phyloP scores from a whole-genome alignment of 2,797 vertebrate genomes.

The Lepilemur septentrionalis region DNA sequence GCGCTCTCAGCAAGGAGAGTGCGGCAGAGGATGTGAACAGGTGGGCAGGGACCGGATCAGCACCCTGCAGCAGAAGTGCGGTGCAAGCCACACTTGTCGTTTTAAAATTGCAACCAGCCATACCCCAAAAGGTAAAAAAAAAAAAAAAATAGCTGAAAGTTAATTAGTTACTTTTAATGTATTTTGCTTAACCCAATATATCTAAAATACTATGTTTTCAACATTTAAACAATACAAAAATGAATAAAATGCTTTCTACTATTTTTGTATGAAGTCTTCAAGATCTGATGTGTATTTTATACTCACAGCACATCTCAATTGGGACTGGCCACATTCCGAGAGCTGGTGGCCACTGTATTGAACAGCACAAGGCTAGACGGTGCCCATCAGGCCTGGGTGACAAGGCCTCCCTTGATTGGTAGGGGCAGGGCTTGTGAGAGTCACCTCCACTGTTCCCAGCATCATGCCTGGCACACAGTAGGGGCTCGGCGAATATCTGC shows the following conservation, averaged over 20 bases:
- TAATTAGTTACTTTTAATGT: neutral
- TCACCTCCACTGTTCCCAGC: neutral
- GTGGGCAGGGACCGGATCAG: too few relatives aligned
- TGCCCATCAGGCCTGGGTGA: neutral
- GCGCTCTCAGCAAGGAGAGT: too few relatives aligned
- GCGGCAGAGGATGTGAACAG: accelerated
- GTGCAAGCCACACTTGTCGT: accelerated
- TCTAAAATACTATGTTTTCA: neutral
- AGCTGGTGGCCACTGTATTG: neutral
- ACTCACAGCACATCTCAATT: neutral
- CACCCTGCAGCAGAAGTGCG: accelerated
- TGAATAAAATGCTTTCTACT: neutral
- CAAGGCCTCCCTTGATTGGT: neutral
- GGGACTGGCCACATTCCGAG: neutral
- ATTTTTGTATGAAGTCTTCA: neutral
- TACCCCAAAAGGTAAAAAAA: neutral
- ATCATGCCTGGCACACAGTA: neutral
- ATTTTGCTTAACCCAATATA: neutral
- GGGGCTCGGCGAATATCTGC: neutral
- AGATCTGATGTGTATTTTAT: neutral
- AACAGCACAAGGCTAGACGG: neutral
- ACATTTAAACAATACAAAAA: neutral
- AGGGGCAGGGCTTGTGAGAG: neutral
- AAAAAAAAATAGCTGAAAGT: neutral
- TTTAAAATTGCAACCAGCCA: neutral